Percentiles rank a stretch among this genome's conserved stretches.
These are phyloP conservation scores for Emydocephalus ijimae DNA, from an alignment of 2,113 vertebrate genomes.

Conservation along the genomic window DNA sequence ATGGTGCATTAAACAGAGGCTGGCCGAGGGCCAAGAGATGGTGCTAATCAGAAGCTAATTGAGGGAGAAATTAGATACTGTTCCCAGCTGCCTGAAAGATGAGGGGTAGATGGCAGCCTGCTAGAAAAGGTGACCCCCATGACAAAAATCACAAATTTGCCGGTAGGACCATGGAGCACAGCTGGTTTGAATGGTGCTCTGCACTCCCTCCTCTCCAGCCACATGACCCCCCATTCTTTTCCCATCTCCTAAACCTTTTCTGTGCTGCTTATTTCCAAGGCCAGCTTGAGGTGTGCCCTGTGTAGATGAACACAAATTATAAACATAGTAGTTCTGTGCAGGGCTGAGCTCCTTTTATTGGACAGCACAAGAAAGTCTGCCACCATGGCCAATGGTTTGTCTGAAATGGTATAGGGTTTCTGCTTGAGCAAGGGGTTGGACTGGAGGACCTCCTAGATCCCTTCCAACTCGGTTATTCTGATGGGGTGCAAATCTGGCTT, in stretches of 20 bases:
- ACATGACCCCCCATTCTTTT: not conserved
- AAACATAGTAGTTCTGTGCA: not conserved
- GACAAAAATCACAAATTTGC: not conserved
- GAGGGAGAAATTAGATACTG: slow-evolving; percentile 66
- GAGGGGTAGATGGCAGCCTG: slow-evolving; percentile 6
- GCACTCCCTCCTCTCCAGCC: not conserved
- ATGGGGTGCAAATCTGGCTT: not conserved
- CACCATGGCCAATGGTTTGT: not conserved
- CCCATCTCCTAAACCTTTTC: not conserved
- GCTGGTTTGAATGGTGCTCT: not conserved
- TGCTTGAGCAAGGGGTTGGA: not conserved
- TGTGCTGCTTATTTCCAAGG: not conserved
- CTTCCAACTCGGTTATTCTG: not conserved
- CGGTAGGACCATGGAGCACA: not conserved
- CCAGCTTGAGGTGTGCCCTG: not conserved
- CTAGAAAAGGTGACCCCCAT: slow-evolving; percentile 62
- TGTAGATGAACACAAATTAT: not conserved
- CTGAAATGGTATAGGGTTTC: not conserved
- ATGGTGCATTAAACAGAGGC: slow-evolving; percentile 65
- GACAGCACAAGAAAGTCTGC: not conserved
- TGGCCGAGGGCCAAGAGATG: slow-evolving; percentile 63
- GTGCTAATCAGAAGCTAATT: slow-evolving; percentile 71
- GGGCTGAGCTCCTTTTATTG: not conserved
- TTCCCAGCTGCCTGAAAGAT: slow-evolving; percentile 21
- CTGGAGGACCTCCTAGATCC: not conserved